Evolutionary conservation across 2,888 invertebrate genomes (phyloP), one percentile per base, ranked within the genome.

Genomic region (Volucella zonaria): DNA sequence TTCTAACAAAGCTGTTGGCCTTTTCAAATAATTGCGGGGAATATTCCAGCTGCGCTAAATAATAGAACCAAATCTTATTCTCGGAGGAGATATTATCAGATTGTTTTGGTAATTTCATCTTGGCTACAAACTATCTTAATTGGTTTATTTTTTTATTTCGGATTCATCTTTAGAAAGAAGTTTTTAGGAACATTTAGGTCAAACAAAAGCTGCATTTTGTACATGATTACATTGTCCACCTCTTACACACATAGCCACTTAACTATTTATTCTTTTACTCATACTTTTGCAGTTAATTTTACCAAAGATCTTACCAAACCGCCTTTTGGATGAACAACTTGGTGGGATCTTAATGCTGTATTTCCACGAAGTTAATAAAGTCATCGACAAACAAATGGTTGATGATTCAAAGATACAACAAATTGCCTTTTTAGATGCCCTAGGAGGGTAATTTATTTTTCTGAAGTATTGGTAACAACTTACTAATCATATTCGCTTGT

Each of bases 401-500:
- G 85, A 88, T 6, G 70, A 86, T 2, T 79, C 88, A 0, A 87
- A 88, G n/a, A 71, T 83, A 0, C 49, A 88, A 0, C 88, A 90
- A 64, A 88, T 88, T 40, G 90, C 91, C 3, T 90, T 90, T 78
- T 92, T 90, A 73, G 92, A 92, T 85, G 87, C 90, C 2, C 23
- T 92, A 18, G 92, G 92, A 38, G 91, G 92, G 88, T 88, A 86
- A 82, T 43, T n/a, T 38, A 15, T 10, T 15, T 11, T 14, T 10
- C 9, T 43, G 14, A 31, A 6, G 31, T 6, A 31, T 47, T 10
- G 62, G 15, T 8, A 45, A 11, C 8, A 47, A 12, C 54, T 10
- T 42, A 14, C 3, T 18, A 23, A 62, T 2, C 3, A 42, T 45
- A 14, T 3, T 0, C 54, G 31, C 43, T 86, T 87, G 49, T 49